A percentile compares a stretch with the other conserved stretches of the same genome.
phyloP scores from a whole-genome alignment of 2,113 vertebrate genomes.

The Myodes glareolus region DNA sequence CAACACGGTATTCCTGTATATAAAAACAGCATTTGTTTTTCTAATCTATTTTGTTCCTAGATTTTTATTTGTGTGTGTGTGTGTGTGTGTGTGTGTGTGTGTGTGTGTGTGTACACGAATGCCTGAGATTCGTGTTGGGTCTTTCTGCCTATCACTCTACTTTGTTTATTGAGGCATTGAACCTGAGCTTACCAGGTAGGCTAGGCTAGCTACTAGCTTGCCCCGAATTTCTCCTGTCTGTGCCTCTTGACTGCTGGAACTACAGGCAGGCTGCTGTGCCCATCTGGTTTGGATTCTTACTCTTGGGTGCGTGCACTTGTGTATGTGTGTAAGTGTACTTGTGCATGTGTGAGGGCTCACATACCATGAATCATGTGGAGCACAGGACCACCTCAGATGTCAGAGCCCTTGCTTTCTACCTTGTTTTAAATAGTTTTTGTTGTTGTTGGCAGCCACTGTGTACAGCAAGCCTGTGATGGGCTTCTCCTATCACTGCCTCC shows the following conservation, averaged over 20 bases:
- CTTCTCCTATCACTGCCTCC: not conserved
- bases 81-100: not conserved
- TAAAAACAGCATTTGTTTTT: not conserved
- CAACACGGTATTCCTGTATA: not conserved
- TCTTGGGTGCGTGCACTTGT: not conserved
- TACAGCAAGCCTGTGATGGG: not conserved
- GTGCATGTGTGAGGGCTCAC: not conserved
- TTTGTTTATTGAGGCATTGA: not conserved
- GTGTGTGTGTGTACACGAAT: not conserved
- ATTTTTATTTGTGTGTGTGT: slow-evolving; percentile 7
- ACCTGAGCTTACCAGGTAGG: not conserved
- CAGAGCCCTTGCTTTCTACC: not conserved
- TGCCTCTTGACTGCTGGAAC: not conserved
- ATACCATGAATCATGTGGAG: not conserved
- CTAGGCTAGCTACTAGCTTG: not conserved
- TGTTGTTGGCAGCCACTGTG: not conserved
- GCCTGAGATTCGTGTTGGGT: not conserved
- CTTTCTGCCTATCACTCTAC: not conserved
- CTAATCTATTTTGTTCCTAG: slow-evolving; percentile 6
- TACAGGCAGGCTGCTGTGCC: not conserved
- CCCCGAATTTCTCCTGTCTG: not conserved
- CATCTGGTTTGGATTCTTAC: not conserved
- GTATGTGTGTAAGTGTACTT: not conserved
- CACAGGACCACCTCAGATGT: not conserved
- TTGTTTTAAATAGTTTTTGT: not conserved